A percentile compares a stretch with the other conserved stretches of the same genome.
These are phyloP conservation scores for Synchiropus splendidus DNA, from an alignment of 2,113 vertebrate species.

Conservation along the genomic window DNA sequence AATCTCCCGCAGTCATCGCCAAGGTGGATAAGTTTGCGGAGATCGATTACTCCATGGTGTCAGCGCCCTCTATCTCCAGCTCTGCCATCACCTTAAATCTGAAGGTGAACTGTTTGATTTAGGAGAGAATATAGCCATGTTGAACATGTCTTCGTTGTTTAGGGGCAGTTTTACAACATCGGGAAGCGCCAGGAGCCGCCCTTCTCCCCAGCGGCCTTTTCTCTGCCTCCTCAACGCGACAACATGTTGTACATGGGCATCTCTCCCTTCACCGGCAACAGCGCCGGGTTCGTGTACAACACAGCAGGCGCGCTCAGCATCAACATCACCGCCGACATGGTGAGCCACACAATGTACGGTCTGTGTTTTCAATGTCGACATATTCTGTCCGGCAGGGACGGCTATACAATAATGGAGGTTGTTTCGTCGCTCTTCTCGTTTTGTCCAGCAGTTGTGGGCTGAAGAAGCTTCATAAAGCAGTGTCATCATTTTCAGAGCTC, in stretches of 20 bases:
- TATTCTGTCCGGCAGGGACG: too few relatives aligned
- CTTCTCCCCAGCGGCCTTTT: conserved; percentile 45
- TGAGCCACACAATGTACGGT: too few relatives aligned
- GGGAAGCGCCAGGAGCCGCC: conserved; percentile 63
- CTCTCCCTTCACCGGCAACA: conserved; percentile 60
- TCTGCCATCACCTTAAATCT: conserved; percentile 51
- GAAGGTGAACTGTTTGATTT: conserved; percentile 43
- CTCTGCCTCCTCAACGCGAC: conserved; percentile 36
- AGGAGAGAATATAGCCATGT: background rate
- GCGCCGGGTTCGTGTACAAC: conserved; percentile 67
- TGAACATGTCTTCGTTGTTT: background rate
- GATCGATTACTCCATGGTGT: conserved; percentile 68
- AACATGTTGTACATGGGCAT: conserved; percentile 66
- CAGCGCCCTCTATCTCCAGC: conserved; percentile 37
- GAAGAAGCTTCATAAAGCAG: too few relatives aligned
- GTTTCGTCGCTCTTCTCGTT: too few relatives aligned
- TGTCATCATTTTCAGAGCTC: too few relatives aligned
- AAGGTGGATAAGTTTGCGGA: conserved; percentile 65
- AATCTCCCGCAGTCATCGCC: conserved; percentile 54
- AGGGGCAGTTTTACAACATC: conserved; percentile 72
- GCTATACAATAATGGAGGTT: too few relatives aligned
- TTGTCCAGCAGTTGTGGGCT: too few relatives aligned
- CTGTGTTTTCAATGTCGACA: too few relatives aligned
- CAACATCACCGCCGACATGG: conserved; percentile 69
- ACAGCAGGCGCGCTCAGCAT: conserved; percentile 52